These are phyloP conservation scores for Limanda limanda DNA, from an alignment of 2,113 vertebrate genomes.

Conservation along the genomic window DNA sequence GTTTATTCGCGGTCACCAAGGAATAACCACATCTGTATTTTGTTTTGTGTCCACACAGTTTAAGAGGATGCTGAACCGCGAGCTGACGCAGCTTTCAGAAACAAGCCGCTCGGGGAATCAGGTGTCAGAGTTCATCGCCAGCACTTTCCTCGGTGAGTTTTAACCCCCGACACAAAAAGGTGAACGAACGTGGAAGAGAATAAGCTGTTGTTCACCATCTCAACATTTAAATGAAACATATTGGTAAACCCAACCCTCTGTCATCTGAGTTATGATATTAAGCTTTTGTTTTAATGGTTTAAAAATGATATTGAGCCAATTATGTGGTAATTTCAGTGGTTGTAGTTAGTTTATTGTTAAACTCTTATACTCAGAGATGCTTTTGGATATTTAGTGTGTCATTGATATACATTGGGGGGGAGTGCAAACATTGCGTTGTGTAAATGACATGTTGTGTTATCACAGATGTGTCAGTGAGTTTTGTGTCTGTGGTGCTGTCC, in stretches of 20 bases:
- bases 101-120: slow-evolving; percentile 94
- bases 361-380: background rate
- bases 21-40: background rate
- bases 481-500: background rate
- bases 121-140: slow-evolving; percentile 93
- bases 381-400: background rate
- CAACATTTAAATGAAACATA: no score
- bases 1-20: background rate
- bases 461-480: background rate
- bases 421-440: background rate
- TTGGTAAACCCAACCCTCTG: no score
- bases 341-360: background rate
- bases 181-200: background rate
- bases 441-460: background rate
- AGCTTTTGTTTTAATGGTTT: background rate
- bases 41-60: slow-evolving; percentile 80
- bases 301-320: background rate
- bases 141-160: slow-evolving; percentile 89
- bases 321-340: background rate
- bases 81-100: slow-evolving; percentile 91
- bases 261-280: background rate
- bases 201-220: no score
- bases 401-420: background rate
- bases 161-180: background rate
- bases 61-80: slow-evolving; percentile 94